Percentiles rank a stretch among this genome's conserved stretches.
These are phyloP conservation scores for Hylaeus volcanicus DNA, from an alignment of 1,140 invertebrate species.

Conservation along the genomic window DNA sequence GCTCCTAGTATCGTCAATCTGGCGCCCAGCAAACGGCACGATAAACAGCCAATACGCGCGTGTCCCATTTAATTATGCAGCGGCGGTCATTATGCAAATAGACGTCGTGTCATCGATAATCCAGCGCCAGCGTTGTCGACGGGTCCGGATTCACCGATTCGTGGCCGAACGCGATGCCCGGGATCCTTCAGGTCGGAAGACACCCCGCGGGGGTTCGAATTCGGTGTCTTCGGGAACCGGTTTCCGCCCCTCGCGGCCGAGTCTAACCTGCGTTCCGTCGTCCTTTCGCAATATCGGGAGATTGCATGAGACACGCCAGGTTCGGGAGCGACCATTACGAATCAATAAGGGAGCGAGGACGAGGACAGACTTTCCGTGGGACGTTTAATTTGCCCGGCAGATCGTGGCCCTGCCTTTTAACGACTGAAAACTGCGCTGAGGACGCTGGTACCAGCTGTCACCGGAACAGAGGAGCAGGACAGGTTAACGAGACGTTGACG, in stretches of 20 bases:
- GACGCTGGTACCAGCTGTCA: slow-evolving; percentile 65
- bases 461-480: slow-evolving; percentile 40
- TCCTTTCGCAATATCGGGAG: slow-evolving; percentile 59
- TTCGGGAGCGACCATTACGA: slow-evolving; percentile 60
- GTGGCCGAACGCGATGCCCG: neutral
- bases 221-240: slow-evolving; percentile 36
- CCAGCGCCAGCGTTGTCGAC: neutral
- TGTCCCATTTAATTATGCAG: slow-evolving; percentile 29
- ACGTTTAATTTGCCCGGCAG: slow-evolving; percentile 66
- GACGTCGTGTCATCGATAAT: slow-evolving; percentile 24
- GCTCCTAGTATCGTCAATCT: neutral
- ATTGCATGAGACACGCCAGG: slow-evolving; percentile 64
- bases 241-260: slow-evolving; percentile 23
- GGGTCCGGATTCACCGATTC: neutral
- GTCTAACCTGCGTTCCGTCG: slow-evolving; percentile 34
- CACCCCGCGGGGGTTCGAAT: slow-evolving; percentile 34
- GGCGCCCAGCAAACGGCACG: neutral
- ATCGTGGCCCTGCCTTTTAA: slow-evolving; percentile 51
- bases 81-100: slow-evolving; percentile 24
- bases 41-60: neutral
- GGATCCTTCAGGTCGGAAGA: slow-evolving; percentile 9
- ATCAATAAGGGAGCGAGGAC: slow-evolving; percentile 59
- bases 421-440: slow-evolving; percentile 55
- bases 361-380: slow-evolving; percentile 46
- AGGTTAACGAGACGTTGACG: slow-evolving; percentile 68